Percentiles rank a stretch among this genome's conserved stretches.
These are phyloP conservation scores for Hapalemur alaotrensis DNA, from an alignment of 2,797 vertebrate genomes.

Conservation along the genomic window DNA sequence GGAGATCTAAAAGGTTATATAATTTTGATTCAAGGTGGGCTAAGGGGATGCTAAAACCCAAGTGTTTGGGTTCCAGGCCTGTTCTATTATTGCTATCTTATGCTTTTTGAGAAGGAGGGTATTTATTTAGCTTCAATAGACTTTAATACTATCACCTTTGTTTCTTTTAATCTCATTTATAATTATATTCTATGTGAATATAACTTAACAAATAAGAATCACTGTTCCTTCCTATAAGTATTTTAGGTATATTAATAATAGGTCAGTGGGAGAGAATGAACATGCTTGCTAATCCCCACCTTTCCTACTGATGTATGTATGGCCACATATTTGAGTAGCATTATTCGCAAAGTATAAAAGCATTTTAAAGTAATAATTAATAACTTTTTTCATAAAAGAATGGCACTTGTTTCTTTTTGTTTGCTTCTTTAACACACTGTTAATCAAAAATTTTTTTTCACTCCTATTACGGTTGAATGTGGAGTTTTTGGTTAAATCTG, in stretches of 20 bases:
- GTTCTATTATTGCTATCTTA: not conserved
- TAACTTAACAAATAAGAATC: not conserved
- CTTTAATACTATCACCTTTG: not conserved
- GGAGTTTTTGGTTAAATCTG: not conserved
- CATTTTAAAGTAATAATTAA: conserved; percentile 12
- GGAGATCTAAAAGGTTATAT: not conserved
- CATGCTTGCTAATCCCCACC: not conserved
- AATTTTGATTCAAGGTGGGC: not conserved
- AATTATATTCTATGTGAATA: not conserved
- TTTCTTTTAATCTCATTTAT: not conserved
- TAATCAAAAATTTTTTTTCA: not conserved
- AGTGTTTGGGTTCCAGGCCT: not conserved
- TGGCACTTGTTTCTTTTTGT: not conserved
- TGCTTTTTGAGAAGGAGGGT: not conserved
- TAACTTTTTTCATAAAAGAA: not conserved
- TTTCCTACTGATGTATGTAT: not conserved
- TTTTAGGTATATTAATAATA: not conserved
- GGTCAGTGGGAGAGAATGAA: not conserved
- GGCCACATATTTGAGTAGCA: not conserved
- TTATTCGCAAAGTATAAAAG: conserved; percentile 17
- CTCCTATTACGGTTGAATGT: not conserved
- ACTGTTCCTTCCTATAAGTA: not conserved
- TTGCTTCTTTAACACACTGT: not conserved
- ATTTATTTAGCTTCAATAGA: not conserved
- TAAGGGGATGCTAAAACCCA: not conserved